Evolutionary conservation across 2,888 invertebrate species (phyloP).

Genomic region (Lepetodrilus schrolli): DNA sequence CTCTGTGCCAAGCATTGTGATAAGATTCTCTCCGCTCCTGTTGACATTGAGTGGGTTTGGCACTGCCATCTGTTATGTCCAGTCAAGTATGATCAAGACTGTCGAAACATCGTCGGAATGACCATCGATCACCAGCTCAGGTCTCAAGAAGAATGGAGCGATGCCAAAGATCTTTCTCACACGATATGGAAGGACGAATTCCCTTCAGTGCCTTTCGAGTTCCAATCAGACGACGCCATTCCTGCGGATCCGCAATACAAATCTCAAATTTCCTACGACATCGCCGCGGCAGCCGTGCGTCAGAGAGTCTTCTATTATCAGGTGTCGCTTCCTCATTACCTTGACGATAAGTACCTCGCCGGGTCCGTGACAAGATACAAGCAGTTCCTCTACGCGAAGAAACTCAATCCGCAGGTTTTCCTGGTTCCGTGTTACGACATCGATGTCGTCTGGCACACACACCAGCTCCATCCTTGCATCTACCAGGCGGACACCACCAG

Average conservation of each 20-base stretch:
- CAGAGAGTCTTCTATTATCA: conserved; percentile 77
- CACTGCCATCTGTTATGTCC: conserved; percentile 75
- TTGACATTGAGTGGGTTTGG: conserved; percentile 78
- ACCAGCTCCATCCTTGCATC: conserved; percentile 73
- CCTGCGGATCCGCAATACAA: conserved; percentile 42
- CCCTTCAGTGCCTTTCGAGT: conserved; percentile 57
- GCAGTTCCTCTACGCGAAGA: conserved; percentile 75
- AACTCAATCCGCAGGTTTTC: conserved; percentile 73
- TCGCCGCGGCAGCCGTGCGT: conserved; percentile 73
- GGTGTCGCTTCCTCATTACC: conserved; percentile 77
- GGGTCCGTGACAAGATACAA: conserved; percentile 73
- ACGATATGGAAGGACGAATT: conserved; percentile 58
- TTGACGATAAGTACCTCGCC: conserved; percentile 73
- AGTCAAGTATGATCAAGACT: conserved; percentile 60
- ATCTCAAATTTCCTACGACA: conserved; percentile 71
- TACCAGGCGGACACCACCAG: conserved; percentile 63
- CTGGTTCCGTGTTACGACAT: conserved; percentile 78
- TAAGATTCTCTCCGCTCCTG: conserved; percentile 64
- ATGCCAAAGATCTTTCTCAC: neutral
- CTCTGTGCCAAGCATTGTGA: conserved; percentile 67
- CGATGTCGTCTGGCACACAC: conserved; percentile 77
- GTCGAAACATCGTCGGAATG: conserved; percentile 50
- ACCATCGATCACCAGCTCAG: conserved; percentile 69
- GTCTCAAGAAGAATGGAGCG: neutral
- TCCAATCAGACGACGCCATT: conserved; percentile 32